Conservation (phyloP, 2,113 vertebrate species). For the Ptychochromis oligacanthus region DNA sequence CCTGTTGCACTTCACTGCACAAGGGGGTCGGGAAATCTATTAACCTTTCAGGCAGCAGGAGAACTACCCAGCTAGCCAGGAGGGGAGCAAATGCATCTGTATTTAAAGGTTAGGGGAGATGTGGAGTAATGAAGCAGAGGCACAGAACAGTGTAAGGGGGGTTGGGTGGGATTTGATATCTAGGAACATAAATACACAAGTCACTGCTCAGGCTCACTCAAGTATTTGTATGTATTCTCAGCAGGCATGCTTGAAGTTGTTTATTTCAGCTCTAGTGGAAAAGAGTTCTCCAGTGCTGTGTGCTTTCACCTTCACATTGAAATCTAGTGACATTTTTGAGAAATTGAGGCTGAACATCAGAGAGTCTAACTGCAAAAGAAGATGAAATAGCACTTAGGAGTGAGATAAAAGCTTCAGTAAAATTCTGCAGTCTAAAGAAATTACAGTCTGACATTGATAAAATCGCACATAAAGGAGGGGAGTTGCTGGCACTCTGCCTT, state of each 20-base stretch:
- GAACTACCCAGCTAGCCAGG: conserved; percentile 44
- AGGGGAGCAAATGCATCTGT: conserved; percentile 58
- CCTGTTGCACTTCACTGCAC: conserved; percentile 46
- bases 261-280: neutral
- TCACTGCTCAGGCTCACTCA: neutral
- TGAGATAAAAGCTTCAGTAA: neutral
- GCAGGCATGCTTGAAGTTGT: neutral
- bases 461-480: neutral
- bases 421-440: neutral
- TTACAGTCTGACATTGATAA: neutral
- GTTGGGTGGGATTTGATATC: neutral
- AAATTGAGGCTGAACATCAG: neutral
- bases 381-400: neutral
- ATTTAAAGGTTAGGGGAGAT: conserved; percentile 71
- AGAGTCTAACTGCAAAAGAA: neutral
- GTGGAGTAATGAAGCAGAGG: conserved; percentile 55
- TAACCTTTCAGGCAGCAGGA: conserved; percentile 78
- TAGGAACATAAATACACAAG: conserved; percentile 19
- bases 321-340: neutral
- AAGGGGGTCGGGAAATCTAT: conserved; percentile 70
- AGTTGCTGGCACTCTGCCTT: neutral
- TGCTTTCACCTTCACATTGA: neutral
- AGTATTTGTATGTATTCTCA: neutral
- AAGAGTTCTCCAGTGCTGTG: neutral
- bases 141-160: neutral